These are phyloP conservation scores for Crocidura indochinensis DNA, from an alignment of 2,797 vertebrate genomes.

Conservation along the genomic window DNA sequence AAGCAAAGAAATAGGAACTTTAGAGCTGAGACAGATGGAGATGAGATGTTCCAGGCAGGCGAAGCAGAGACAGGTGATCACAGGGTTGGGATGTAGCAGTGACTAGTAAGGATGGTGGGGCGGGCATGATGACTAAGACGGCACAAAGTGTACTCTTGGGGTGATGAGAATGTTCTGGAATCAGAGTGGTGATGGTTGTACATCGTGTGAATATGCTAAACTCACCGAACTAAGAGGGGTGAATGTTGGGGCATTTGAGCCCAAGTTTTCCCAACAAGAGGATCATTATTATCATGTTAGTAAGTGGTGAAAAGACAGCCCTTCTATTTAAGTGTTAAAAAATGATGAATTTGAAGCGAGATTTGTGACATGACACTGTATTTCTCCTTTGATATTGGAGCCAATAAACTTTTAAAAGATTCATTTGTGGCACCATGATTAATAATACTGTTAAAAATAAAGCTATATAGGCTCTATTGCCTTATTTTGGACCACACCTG, in stretches of 20 bases:
- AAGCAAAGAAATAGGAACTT: constrained; percentile 20
- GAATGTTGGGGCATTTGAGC: not conserved
- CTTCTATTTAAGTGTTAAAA: not conserved
- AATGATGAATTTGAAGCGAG: not conserved
- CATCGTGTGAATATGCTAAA: not conserved
- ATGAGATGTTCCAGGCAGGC: not conserved
- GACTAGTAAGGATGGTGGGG: not conserved
- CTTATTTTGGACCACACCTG: no score
- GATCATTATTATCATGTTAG: not conserved
- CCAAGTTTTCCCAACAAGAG: not conserved
- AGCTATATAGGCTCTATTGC: no score
- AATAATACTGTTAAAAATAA: no score
- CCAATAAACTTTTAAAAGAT: not conserved
- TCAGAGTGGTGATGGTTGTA: no score
- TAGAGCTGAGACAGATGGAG: constrained; percentile 36
- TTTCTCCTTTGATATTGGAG: not conserved
- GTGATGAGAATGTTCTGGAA: not conserved
- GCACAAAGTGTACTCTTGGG: not conserved
- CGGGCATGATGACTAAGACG: not conserved
- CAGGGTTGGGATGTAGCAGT: not conserved
- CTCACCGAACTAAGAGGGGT: not conserved
- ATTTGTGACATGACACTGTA: not conserved
- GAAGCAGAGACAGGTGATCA: not conserved
- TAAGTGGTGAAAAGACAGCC: not conserved
- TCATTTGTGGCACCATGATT: no score